Evolutionary conservation across 2,797 vertebrate species (phyloP).

Genomic region (Thripadectes ignobilis): DNA sequence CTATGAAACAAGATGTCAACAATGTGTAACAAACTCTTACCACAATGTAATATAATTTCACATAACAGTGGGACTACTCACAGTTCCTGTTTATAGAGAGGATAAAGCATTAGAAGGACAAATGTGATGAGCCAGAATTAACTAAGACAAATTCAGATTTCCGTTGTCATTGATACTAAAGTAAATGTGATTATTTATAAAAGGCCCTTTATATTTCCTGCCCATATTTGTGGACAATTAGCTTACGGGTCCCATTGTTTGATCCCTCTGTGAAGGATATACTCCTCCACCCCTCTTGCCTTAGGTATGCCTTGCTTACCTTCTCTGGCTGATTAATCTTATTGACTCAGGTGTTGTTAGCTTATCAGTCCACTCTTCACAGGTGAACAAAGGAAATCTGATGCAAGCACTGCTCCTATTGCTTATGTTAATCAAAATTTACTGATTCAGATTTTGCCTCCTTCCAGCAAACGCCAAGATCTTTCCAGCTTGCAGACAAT

Average conservation of each 20-base stretch:
- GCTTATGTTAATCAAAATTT: constrained; percentile 17
- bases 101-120: not conserved
- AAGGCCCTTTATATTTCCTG: not conserved
- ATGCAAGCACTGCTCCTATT: not conserved
- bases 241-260: not conserved
- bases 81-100: not conserved
- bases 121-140: constrained; percentile 7
- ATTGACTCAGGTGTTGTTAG: constrained; percentile 28
- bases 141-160: not conserved
- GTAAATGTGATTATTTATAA: not conserved
- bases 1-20: not conserved
- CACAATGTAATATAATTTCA: not conserved
- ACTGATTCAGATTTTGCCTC: not conserved
- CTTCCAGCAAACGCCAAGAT: not conserved
- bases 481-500: constrained; percentile 15
- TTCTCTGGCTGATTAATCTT: not conserved
- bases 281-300: not conserved
- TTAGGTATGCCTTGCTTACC: not conserved
- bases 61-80: not conserved
- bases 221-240: not conserved
- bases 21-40: not conserved
- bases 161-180: not conserved
- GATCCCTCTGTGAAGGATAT: not conserved
- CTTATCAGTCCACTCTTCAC: not conserved
- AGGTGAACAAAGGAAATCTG: constrained; percentile 42